phyloP scores from a whole-genome alignment of 2,888 invertebrate species.

The Fabriciana adippe region DNA sequence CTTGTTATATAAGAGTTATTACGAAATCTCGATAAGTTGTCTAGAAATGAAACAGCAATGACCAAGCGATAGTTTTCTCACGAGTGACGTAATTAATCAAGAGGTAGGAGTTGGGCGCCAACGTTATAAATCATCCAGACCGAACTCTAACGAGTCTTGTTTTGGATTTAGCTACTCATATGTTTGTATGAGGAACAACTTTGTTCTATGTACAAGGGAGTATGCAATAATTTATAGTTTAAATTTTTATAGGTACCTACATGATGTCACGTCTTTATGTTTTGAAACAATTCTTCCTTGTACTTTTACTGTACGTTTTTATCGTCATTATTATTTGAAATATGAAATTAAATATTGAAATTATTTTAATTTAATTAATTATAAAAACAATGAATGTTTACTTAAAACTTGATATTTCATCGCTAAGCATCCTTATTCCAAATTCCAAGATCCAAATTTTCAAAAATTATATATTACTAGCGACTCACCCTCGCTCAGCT shows the following conservation, averaged over 20 bases:
- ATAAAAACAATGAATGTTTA: no score
- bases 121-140: conserved; percentile 62
- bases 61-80: conserved; percentile 67
- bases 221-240: not conserved
- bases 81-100: conserved; percentile 68
- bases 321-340: no score
- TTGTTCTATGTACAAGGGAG: not conserved
- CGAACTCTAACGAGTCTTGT: conserved; percentile 54
- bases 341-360: no score
- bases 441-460: no score
- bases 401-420: no score
- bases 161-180: conserved; percentile 23
- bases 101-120: conserved; percentile 44
- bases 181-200: conserved; percentile 4
- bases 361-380: no score
- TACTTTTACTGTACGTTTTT: no score
- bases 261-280: not conserved
- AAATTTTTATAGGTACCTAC: not conserved
- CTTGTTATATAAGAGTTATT: not conserved
- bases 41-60: conserved; percentile 61
- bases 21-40: conserved; percentile 27
- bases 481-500: no score
- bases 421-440: no score
- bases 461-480: no score
- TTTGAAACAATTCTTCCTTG: no score